Conservation (phyloP, 2,888 invertebrate species). For the Ceraclea dissimilis region DNA sequence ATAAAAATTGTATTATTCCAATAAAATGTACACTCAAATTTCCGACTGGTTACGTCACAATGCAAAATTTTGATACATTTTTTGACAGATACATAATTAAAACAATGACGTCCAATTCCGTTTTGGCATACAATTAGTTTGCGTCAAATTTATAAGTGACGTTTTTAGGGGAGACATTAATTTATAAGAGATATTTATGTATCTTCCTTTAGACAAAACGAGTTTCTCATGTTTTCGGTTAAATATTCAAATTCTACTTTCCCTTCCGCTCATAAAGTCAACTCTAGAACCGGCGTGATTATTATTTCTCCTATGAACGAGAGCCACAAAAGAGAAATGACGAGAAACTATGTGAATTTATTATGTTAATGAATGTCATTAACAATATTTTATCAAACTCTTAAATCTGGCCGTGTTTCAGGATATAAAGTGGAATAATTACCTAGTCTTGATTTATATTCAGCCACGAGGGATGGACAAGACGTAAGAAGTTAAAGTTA, state of each 20-base stretch:
- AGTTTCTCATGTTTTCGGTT: not conserved
- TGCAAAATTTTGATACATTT: too few species aligned
- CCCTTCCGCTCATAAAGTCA: not conserved
- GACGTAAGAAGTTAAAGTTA: slow-evolving; percentile 7
- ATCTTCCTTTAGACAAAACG: not conserved
- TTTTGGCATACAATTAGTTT: too few species aligned
- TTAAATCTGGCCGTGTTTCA: slow-evolving; percentile 4
- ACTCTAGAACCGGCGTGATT: not conserved
- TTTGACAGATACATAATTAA: too few species aligned
- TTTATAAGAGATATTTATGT: too few species aligned
- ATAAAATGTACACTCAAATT: too few species aligned
- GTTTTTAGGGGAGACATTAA: too few species aligned
- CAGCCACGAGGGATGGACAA: slow-evolving; percentile 7
- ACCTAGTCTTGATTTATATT: slow-evolving; percentile 5
- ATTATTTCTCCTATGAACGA: not conserved
- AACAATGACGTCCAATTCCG: too few species aligned
- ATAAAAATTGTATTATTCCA: too few species aligned
- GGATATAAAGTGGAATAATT: slow-evolving; percentile 5
- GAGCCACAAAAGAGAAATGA: slow-evolving; percentile 1
- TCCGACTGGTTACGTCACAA: too few species aligned
- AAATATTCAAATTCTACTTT: not conserved
- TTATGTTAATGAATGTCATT: slow-evolving; percentile 8
- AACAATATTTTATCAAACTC: slow-evolving; percentile 8
- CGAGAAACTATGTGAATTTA: slow-evolving; percentile 4
- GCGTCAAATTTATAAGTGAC: too few species aligned